Evolutionary conservation across 2,113 vertebrate species (phyloP).

Genomic region (Micromys minutus): DNA sequence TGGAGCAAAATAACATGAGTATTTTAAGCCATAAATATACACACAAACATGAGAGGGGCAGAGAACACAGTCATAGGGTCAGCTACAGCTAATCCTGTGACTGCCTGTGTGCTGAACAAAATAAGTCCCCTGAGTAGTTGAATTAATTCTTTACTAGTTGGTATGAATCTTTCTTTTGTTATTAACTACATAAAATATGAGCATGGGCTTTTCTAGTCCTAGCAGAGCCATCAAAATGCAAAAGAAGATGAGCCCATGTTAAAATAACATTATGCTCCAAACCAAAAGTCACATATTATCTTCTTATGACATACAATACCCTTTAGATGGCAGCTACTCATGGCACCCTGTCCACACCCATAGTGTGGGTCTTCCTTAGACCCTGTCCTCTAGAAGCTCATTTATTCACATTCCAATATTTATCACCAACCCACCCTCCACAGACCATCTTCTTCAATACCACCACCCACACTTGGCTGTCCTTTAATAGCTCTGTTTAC

Average conservation of each 20-base stretch:
- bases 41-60: neutral
- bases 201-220: neutral
- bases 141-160: constrained; percentile 42
- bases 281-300: constrained; percentile 81
- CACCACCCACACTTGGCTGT: neutral
- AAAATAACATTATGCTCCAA: constrained; percentile 81
- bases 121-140: neutral
- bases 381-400: neutral
- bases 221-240: constrained; percentile 59
- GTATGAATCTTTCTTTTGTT: neutral
- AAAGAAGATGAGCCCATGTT: constrained; percentile 79
- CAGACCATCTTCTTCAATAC: neutral
- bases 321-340: neutral
- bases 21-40: constrained; percentile 25
- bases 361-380: neutral
- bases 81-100: neutral
- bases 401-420: neutral
- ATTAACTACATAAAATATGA: constrained; percentile 34
- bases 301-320: constrained; percentile 62
- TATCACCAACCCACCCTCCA: neutral
- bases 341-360: neutral
- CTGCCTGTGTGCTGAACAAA: neutral
- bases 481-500: neutral
- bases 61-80: neutral
- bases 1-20: neutral